Evolutionary conservation across 2,888 invertebrate species (phyloP).

Genomic region (Melanargia galathea): DNA sequence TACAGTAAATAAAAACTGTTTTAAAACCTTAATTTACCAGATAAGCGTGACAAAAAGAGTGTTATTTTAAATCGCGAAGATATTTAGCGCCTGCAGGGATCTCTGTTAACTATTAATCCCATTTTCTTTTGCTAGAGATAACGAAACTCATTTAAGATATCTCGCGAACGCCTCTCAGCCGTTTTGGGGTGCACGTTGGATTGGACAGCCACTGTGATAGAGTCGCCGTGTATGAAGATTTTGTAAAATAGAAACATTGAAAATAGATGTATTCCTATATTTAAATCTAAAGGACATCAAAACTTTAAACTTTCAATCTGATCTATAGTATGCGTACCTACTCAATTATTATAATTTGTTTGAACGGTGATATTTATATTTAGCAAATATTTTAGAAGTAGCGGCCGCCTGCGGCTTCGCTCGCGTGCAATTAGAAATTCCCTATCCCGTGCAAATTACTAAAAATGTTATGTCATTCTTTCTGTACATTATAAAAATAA

Average conservation of each 20-base stretch:
- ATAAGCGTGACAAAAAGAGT: constrained; percentile 34
- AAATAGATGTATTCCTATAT: constrained; percentile 6
- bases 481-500: too few relatives aligned
- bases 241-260: background rate
- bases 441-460: too few relatives aligned
- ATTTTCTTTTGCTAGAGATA: constrained; percentile 78
- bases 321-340: too few relatives aligned
- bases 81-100: constrained; percentile 64
- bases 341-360: too few relatives aligned
- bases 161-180: constrained; percentile 74
- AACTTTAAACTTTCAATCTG: background rate
- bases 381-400: too few relatives aligned
- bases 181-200: constrained; percentile 72
- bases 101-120: constrained; percentile 79
- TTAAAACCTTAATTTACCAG: constrained; percentile 18
- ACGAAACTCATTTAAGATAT: constrained; percentile 82
- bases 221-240: constrained; percentile 39
- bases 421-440: too few relatives aligned
- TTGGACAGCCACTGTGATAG: constrained; percentile 49
- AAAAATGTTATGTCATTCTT: too few relatives aligned
- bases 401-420: too few relatives aligned
- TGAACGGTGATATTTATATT: too few relatives aligned
- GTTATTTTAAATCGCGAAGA: constrained; percentile 51
- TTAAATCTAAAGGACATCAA: too few relatives aligned
- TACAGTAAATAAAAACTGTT: background rate